Evolutionary conservation across 2,888 invertebrate genomes (phyloP), one percentile per base, ranked within the genome.

Genomic region (Ochlodes sylvanus): DNA sequence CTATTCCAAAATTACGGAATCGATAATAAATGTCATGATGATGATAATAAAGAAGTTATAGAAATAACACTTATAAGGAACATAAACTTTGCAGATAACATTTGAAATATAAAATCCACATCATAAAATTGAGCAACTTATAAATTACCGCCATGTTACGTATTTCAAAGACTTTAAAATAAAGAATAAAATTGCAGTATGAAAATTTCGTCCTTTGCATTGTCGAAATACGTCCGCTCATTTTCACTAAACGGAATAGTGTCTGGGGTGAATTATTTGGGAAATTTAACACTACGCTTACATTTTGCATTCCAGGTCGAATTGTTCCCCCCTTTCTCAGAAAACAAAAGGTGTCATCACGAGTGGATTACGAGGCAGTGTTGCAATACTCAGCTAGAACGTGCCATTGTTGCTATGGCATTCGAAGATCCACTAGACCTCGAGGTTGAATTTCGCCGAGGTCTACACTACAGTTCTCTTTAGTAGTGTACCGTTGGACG

Each of bases 221-320:
- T 82, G 79, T 79, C 73, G 70, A 79, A 72, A 81, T 79, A 82
- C 82, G 83, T 79, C 15, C 57, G 1, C 19, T 54, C 61, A 55
- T 80, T 78, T 73, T 72, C 72, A 70, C 80, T 77, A 82, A 83
- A 79, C 79, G 77, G 75, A 77, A 72, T 74, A 76, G 80, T 84
- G 81, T 81, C 83, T 80, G 82, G 79, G 79, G 79, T 56, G 68
- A 84, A 85, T 85, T 84, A 86, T 84, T 85, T 80, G 80, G 81
- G 84, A 84, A 87, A 87, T 85, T 85, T 83, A 81, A 81, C 82
- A 84, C 84, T 84, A 81, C 80, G 81, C 83, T 87, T 80, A 82
- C 84, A 84, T 82, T 81, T 82, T n/a, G 78, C 72, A 47, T 27
- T 41, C 56, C 62, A 68, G 44, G 73, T 63, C 64, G 14, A 10